Evolutionary conservation across 2,888 invertebrate genomes (phyloP), one percentile per base, ranked within the genome.

Genomic region (Thera obeliscata): DNA sequence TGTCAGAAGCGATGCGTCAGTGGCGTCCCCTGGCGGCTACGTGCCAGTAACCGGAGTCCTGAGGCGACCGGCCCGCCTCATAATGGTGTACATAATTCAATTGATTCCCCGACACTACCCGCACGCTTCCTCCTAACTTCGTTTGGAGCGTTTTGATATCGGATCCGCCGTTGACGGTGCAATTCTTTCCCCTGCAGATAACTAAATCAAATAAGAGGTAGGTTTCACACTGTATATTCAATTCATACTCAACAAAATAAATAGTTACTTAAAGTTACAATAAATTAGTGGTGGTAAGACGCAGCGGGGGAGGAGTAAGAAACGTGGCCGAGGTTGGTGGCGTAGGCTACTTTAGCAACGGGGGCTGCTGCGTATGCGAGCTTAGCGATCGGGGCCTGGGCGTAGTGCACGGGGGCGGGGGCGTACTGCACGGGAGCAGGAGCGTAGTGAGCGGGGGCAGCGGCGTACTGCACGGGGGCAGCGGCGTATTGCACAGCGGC

Each of bases 101-200:
- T 93, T 93, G 91, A 89, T 91, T 90, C 90, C 88, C 91, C 91
- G 86, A 90, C 91, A 90, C 92, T 91, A 89, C 89, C 91, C 91
- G 87, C 92, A 91, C 91, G 91, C 90, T 90, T 88, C 85, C 83
- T 84, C 77, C 79, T 93, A 93, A 93, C 93, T 92, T 93, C 90
- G 89, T 93, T 92, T 90, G 79, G 78, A 88, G 80, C 93, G 91
- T 92, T 93, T 92, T 92, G 93, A 93, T 93, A 93, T 93, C 91
- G 88, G 93, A 93, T 93, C 89, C 91, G 82, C 80, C 87, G 87
- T 81, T 90, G 86, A 89, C 89, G 88, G 88, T 77, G 82, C 87
- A 84, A 85, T 90, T 87, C 86, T 87, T 87, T 83, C 83, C 83
- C 78, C 73, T 52, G 75, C 70, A 70, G 74, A 60, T 66, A 75